phyloP scores from a whole-genome alignment of 2,113 vertebrate genomes.

The Sinocyclocheilus rhinocerous region DNA sequence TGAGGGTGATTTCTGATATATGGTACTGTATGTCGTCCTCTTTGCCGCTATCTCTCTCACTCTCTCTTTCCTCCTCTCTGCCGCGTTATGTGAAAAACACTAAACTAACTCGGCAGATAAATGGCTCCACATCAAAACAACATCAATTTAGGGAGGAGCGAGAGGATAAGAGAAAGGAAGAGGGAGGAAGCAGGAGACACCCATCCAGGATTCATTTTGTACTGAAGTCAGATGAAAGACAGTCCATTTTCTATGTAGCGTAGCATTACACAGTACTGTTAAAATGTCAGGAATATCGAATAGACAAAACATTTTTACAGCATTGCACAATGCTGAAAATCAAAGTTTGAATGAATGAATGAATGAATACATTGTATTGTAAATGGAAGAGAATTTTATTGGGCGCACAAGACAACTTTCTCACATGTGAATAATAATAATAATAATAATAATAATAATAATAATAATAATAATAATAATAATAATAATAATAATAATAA shows the following conservation, averaged over 20 bases:
- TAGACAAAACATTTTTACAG: not conserved
- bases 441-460: too few relatives aligned
- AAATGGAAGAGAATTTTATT: not conserved
- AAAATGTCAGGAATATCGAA: not conserved
- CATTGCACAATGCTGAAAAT: not conserved
- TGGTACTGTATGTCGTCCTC: not conserved
- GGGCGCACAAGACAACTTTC: not conserved
- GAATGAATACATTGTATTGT: not conserved
- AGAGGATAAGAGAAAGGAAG: not conserved
- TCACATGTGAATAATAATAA: not conserved
- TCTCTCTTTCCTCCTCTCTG: not conserved
- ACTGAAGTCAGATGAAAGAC: not conserved
- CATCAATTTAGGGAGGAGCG: not conserved
- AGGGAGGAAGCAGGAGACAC: not conserved
- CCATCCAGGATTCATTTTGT: not conserved
- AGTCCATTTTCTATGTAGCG: not conserved
- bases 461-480: too few relatives aligned
- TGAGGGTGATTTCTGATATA: conserved; percentile 17
- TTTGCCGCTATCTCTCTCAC: not conserved
- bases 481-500: too few relatives aligned
- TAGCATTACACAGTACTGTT: not conserved
- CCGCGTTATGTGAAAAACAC: not conserved
- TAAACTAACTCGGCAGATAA: conserved; percentile 18
- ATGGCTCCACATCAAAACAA: conserved; percentile 21
- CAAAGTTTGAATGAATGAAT: too few relatives aligned